A percentile compares a stretch with the other conserved stretches of the same genome.
Conservation (phyloP, 2,113 vertebrate species). For the Anser cygnoides region DNA sequence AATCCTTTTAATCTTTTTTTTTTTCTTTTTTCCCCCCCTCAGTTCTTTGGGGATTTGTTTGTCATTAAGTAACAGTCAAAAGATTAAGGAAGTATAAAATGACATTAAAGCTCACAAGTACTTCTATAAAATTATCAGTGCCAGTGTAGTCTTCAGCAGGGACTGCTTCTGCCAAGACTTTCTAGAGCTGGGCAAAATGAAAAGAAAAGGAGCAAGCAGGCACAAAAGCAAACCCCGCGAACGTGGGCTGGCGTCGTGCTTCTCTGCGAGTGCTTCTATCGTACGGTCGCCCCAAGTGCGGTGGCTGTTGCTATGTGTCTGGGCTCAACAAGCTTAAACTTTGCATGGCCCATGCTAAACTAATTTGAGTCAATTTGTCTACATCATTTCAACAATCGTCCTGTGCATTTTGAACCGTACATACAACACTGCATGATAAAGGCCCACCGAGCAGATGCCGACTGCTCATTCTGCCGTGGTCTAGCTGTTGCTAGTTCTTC, state of each 20-base stretch:
- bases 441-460: slow-evolving; percentile 77
- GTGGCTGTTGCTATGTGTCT: slow-evolving; percentile 79
- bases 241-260: background rate
- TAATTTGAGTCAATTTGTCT: slow-evolving; percentile 90
- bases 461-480: slow-evolving; percentile 74
- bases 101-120: slow-evolving; percentile 54
- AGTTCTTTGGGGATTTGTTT: slow-evolving; percentile 83
- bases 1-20: slow-evolving; percentile 85
- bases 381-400: slow-evolving; percentile 81
- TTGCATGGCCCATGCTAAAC: slow-evolving; percentile 81
- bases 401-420: slow-evolving; percentile 72
- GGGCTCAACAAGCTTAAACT: slow-evolving; percentile 78
- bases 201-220: background rate
- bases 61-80: slow-evolving; percentile 78
- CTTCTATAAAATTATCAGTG: slow-evolving; percentile 59
- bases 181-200: background rate
- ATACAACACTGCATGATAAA: slow-evolving; percentile 78
- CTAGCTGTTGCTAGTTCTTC: slow-evolving; percentile 76
- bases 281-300: background rate
- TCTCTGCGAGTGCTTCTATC: background rate
- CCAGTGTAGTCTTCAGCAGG: slow-evolving; percentile 20
- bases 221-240: background rate
- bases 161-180: slow-evolving; percentile 5
- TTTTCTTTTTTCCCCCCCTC: background rate
- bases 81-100: slow-evolving; percentile 70